phyloP scores from a whole-genome alignment of 2,888 invertebrate species.

The Parelbella ahira region DNA sequence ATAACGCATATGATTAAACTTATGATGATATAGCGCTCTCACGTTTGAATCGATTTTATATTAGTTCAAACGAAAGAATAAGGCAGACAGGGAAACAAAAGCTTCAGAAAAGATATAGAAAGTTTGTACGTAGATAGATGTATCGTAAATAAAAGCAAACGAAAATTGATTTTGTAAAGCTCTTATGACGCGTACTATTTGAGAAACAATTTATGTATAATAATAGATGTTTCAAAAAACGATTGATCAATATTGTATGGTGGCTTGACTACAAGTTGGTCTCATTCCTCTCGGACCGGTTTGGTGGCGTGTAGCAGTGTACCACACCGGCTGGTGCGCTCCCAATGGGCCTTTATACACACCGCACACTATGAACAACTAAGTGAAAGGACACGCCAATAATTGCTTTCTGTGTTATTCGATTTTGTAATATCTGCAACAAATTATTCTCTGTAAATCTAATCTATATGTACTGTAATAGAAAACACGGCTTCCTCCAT shows the following conservation, averaged over 20 bases:
- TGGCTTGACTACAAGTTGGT: constrained; percentile 69
- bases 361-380: constrained; percentile 48
- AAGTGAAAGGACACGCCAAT: constrained; percentile 77
- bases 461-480: constrained; percentile 13
- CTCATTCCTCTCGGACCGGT: constrained; percentile 73
- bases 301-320: constrained; percentile 37
- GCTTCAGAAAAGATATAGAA: too few species aligned
- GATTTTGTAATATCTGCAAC: constrained; percentile 53
- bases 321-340: constrained; percentile 62
- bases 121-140: too few species aligned
- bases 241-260: constrained; percentile 75
- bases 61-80: too few species aligned
- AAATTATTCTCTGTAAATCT: constrained; percentile 9
- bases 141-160: too few species aligned
- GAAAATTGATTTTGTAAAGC: too few species aligned
- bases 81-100: too few species aligned
- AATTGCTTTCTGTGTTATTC: constrained; percentile 68
- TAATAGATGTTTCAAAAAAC: constrained; percentile 57
- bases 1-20: too few species aligned
- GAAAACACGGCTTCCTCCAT: constrained; percentile 5
- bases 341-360: constrained; percentile 54
- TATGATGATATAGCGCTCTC: too few species aligned
- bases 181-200: too few species aligned
- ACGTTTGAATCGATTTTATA: too few species aligned
- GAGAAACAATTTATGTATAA: constrained; percentile 30